Evolutionary conservation across 2,888 invertebrate species (phyloP), one percentile per base, ranked within the genome.

Genomic region (Rapana venosa): DNA sequence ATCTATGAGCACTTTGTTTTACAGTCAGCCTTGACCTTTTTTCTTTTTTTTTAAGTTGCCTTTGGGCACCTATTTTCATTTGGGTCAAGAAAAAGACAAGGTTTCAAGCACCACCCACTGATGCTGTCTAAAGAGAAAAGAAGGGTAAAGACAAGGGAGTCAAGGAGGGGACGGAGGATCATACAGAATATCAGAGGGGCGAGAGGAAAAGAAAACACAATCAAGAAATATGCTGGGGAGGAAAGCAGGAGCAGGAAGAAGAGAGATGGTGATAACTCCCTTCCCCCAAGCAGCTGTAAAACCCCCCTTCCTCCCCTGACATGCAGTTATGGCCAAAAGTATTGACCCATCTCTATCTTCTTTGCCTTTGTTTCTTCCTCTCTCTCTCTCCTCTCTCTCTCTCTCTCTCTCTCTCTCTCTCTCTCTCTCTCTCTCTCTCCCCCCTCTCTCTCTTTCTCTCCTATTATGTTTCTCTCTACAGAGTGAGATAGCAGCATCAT

Each of bases 251-350:
- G 8, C 32, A 13, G 30, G 77, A 8, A 13, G 77, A 15, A 32
- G 32, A 15, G 20, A 32, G 32, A 32, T 30, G 32, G 11, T 11
- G 13, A 30, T 32, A 77, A 77, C 77, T 77, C 77, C 8, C 77
- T 77, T 32, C 32, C 30, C 32, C 77, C 32, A 30, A 32, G 15
- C 8, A 77, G 32, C 32, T 77, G 32, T 77, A 32, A 77, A 32
- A 30, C 32, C 32, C 77, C 77, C 77, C 17, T 8, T 32, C 30
- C 13, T 32, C 77, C 6, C 30, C 32, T 32, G 20, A 81, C 20
- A 22, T 81, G 81, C 36, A 26, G 81, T 20, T 36, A 81, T 81
- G 36, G 36, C 81, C 81, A 81, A 35, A 35, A 81, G 81, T 81
- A 81, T 81, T 81, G 81, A 81, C 81, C 81, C 81, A 81, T 81